Conservation (phyloP, 2,888 invertebrate species). For the Coenonympha arcania region DNA sequence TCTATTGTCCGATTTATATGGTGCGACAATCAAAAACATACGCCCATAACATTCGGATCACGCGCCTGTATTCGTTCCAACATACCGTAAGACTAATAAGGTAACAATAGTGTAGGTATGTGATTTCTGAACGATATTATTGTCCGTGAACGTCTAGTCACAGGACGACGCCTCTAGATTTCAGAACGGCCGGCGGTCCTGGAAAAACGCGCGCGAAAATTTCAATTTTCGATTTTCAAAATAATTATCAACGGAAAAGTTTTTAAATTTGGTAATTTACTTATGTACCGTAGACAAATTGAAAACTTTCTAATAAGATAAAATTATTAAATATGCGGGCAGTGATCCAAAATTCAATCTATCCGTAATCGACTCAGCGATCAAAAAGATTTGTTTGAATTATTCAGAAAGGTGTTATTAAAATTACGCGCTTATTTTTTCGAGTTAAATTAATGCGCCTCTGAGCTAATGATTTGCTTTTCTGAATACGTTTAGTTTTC, state of each 20-base stretch:
- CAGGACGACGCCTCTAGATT: constrained; percentile 49
- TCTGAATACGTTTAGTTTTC: constrained; percentile 41
- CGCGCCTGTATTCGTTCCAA: constrained; percentile 67
- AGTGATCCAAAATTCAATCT: background rate
- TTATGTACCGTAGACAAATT: constrained; percentile 28
- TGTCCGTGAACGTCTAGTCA: constrained; percentile 48
- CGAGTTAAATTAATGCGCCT: constrained; percentile 53
- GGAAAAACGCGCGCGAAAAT: constrained; percentile 24
- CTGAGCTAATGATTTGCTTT: constrained; percentile 45
- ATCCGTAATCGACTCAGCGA: background rate
- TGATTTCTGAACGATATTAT: constrained; percentile 44
- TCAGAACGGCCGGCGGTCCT: constrained; percentile 25
- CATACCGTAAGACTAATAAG: constrained; percentile 70
- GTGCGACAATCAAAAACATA: constrained; percentile 50
- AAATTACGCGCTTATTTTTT: constrained; percentile 51
- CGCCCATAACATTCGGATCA: constrained; percentile 55
- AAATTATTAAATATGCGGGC: background rate
- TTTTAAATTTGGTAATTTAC: constrained; percentile 10
- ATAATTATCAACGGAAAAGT: background rate
- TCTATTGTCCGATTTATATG: constrained; percentile 59
- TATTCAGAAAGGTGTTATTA: constrained; percentile 51
- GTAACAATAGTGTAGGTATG: constrained; percentile 46
- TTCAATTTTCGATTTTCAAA: constrained; percentile 26
- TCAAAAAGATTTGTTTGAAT: constrained; percentile 21
- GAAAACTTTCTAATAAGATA: constrained; percentile 45